Evolutionary conservation across 2,113 vertebrate species (phyloP).

Genomic region (Nothocercus nigrocapillus): DNA sequence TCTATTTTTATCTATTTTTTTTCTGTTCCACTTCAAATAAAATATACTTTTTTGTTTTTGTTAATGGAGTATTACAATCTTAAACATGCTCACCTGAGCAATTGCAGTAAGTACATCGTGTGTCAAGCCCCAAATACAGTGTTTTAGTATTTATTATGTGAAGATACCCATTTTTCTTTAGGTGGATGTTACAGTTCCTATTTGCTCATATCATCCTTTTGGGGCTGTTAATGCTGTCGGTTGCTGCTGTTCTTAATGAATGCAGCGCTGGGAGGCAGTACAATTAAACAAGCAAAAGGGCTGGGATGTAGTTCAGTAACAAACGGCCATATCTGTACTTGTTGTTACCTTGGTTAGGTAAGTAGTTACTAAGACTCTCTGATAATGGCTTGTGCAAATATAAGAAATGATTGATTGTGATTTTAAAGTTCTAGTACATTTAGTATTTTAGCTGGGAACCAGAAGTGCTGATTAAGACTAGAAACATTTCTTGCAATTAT

Average conservation of each 20-base stretch:
- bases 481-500: conserved; percentile 30
- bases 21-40: neutral
- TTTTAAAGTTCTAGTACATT: conserved; percentile 16
- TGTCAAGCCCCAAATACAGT: neutral
- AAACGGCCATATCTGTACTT: neutral
- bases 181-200: neutral
- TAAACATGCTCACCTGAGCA: neutral
- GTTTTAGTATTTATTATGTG: neutral
- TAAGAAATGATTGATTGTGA: conserved; percentile 31
- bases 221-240: neutral
- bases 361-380: neutral
- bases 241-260: conserved; percentile 15
- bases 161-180: neutral
- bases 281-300: neutral
- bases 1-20: neutral
- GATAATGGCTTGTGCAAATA: conserved; percentile 20
- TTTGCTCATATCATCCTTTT: neutral
- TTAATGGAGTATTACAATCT: neutral
- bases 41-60: neutral
- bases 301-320: neutral
- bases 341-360: neutral
- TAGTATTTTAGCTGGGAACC: conserved; percentile 18
- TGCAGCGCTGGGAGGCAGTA: neutral
- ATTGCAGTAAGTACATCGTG: neutral
- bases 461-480: conserved; percentile 9